A percentile compares a stretch with the other conserved stretches of the same genome.
phyloP scores from a whole-genome alignment of 1,140 invertebrate genomes.

The Anagrus nilaparvatae region DNA sequence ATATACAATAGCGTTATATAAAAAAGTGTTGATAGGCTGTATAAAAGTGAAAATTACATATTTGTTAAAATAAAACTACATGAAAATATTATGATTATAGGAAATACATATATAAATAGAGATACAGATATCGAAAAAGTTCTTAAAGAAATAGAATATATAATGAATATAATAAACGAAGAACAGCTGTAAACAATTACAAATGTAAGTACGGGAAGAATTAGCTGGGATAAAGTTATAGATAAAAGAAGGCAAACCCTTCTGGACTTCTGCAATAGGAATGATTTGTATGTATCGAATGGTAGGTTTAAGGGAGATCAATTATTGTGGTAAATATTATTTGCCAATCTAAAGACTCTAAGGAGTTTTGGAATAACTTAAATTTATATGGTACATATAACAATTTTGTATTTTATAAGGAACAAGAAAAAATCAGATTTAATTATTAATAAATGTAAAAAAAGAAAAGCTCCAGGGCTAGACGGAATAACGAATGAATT shows the following conservation, averaged over 20 bases:
- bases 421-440: background rate
- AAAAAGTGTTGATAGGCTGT: too few species aligned
- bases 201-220: background rate
- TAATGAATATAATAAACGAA: background rate
- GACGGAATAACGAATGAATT: background rate
- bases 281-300: background rate
- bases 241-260: background rate
- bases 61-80: background rate
- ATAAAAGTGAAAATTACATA: background rate
- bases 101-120: background rate
- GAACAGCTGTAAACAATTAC: background rate
- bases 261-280: background rate
- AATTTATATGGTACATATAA: background rate
- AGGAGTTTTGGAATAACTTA: background rate
- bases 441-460: background rate
- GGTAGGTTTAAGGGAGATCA: background rate
- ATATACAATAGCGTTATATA: too few species aligned
- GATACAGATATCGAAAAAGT: background rate
- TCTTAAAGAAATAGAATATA: background rate
- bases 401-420: background rate
- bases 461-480: background rate
- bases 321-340: background rate
- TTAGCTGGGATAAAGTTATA: background rate
- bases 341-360: background rate
- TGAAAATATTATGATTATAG: background rate